Base-by-base conservation (phyloP, 1,140 invertebrate species). In the Globodera rostochiensis region DNA sequence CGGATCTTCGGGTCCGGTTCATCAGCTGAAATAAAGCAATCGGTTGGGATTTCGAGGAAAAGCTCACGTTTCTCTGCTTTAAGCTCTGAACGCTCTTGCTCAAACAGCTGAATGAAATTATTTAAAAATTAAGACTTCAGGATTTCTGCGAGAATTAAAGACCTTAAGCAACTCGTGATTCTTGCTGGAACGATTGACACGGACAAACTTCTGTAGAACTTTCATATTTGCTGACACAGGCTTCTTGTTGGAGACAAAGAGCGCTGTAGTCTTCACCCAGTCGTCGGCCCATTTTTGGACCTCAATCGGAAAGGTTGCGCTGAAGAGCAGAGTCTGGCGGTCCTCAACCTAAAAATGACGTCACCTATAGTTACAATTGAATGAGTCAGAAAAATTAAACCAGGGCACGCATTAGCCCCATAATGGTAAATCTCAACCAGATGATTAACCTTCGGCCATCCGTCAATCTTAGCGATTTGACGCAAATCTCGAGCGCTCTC, bases 201-300 rank as follows among this genome's bases (percentile, higher is more conserved):
- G 91, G 76, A 93, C 91, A 82, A 99, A 93, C 0, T 91, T 91
- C 90, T 98, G 97, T 73, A 94, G 92, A 0, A 99, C 95, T 90
- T 98, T 96, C 0, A 93, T 91, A 87, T 94, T 81, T 15, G 83
- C 83, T 25, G 85, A 49, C 66, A 82, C 84, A 78, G 74, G 83
- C 75, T 70, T 82, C 57, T 53, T 77, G 71, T 84, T 84, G 7
- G 84, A 82, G 67, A 88, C 81, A 53, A 88, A 80, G 0, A 75
- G 49, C 77, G 78, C 79, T 25, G 87, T 66, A 4, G 90, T 87
- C 74, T 91, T 90, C 7, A 92, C 83, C 91, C 91, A 60, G 82
- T 84, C n/a, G 91, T 92, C 47, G 91, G 83, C 75, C 81, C 81
- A 82, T 53, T 36, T 53, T 71, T 87, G 85, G 84, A 92, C 91